Percentiles rank a stretch among this genome's conserved stretches.
Evolutionary conservation across 2,888 invertebrate genomes (phyloP).

Genomic region (Polydrusus tereticollis): DNA sequence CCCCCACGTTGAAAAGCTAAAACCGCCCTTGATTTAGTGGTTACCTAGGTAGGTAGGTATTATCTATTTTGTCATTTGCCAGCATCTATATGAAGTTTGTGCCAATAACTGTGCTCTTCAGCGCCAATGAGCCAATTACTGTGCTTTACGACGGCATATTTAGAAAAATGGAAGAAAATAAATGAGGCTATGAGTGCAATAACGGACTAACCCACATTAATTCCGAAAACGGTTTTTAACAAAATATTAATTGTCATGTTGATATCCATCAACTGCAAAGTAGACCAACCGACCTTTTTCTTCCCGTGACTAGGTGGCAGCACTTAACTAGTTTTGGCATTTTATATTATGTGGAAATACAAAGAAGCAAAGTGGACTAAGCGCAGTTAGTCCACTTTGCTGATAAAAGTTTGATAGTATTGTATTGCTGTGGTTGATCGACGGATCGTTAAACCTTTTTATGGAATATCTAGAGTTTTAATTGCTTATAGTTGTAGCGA

Average conservation of each 20-base stretch:
- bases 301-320: slow-evolving; percentile 23
- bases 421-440: background rate
- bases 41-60: too few relatives aligned
- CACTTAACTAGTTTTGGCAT: slow-evolving; percentile 30
- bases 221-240: slow-evolving; percentile 6
- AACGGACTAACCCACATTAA: slow-evolving; percentile 35
- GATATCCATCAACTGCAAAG: slow-evolving; percentile 28
- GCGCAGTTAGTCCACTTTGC: too few relatives aligned
- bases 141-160: too few relatives aligned
- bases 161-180: too few relatives aligned
- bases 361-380: slow-evolving; percentile 26
- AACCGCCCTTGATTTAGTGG: too few relatives aligned
- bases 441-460: background rate
- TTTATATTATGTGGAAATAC: slow-evolving; percentile 12
- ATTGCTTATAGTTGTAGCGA: background rate
- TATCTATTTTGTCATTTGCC: too few relatives aligned
- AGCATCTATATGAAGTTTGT: too few relatives aligned
- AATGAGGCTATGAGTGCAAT: background rate
- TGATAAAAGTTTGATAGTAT: background rate
- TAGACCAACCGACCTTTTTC: slow-evolving; percentile 35
- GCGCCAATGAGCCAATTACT: too few relatives aligned
- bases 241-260: slow-evolving; percentile 1
- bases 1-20: too few relatives aligned
- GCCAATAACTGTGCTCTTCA: too few relatives aligned
- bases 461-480: background rate